Conservation (phyloP, 2,888 invertebrate genomes). For the Elegia similella region DNA sequence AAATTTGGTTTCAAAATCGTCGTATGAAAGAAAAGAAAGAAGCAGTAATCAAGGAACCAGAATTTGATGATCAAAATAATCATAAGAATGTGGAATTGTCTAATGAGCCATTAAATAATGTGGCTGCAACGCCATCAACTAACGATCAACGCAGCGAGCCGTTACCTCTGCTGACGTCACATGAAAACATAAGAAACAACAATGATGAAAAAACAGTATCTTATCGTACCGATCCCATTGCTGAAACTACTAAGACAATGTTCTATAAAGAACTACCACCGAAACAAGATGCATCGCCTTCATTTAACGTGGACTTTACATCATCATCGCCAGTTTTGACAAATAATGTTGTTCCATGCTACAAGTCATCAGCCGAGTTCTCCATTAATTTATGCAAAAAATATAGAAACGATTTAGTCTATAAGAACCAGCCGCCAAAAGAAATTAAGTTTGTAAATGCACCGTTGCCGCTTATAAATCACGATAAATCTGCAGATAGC, state of each 20-base stretch:
- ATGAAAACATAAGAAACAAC: conserved; percentile 16
- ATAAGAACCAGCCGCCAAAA: neutral
- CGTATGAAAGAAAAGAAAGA: conserved; percentile 88
- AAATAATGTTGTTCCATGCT: neutral
- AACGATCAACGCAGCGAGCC: conserved; percentile 35
- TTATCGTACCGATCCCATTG: neutral
- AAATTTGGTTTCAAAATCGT: conserved; percentile 93
- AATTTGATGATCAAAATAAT: conserved; percentile 31
- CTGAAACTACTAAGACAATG: neutral
- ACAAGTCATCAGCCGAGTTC: conserved; percentile 26
- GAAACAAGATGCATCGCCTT: neutral
- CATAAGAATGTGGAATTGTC: conserved; percentile 29
- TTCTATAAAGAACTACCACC: conserved; percentile 19
- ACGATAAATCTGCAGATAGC: neutral
- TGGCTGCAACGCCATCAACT: conserved; percentile 33
- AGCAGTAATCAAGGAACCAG: conserved; percentile 33
- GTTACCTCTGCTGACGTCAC: conserved; percentile 34
- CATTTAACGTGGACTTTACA: neutral
- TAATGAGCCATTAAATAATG: conserved; percentile 45
- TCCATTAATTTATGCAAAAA: conserved; percentile 30
- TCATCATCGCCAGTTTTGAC: neutral
- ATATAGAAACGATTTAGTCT: conserved; percentile 20
- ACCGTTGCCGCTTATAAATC: neutral
- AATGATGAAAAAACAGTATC: conserved; percentile 5
- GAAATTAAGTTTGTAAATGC: neutral